Conservation (phyloP, 2,113 vertebrate genomes). For the Lampris incognitus region DNA sequence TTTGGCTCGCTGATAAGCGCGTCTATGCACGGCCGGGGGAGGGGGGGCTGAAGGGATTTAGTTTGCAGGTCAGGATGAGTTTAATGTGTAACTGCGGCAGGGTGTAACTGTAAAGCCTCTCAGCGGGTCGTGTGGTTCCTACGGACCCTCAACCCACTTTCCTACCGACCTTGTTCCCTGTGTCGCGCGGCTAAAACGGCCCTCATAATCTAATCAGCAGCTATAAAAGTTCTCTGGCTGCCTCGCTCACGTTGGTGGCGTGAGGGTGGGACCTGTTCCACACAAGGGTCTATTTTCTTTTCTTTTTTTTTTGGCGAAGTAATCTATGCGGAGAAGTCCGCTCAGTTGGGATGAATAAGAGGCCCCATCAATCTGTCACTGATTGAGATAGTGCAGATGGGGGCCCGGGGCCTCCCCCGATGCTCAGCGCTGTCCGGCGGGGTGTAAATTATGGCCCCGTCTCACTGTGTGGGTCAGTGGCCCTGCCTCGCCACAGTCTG, state of each 20-base stretch:
- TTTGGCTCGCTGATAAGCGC: slow-evolving; percentile 17
- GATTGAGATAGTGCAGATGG: slow-evolving; percentile 86
- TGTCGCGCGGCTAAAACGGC: slow-evolving; percentile 16
- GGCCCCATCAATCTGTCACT: slow-evolving; percentile 85
- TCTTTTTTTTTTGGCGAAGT: slow-evolving; percentile 63
- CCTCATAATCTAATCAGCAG: slow-evolving; percentile 48
- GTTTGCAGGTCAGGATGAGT: slow-evolving; percentile 14
- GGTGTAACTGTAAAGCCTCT: neutral
- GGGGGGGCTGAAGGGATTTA: slow-evolving; percentile 3
- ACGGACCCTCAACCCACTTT: too few species aligned
- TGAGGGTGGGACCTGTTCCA: slow-evolving; percentile 59
- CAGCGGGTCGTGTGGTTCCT: too few species aligned
- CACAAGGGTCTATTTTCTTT: too few species aligned
- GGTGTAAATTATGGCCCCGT: slow-evolving; percentile 88
- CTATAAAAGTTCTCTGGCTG: slow-evolving; percentile 59
- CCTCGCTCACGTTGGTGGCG: slow-evolving; percentile 44
- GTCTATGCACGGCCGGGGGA: neutral
- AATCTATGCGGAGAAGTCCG: slow-evolving; percentile 63
- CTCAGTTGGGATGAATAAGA: slow-evolving; percentile 81
- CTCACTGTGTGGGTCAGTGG: slow-evolving; percentile 95
- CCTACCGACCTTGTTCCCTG: slow-evolving; percentile 19
- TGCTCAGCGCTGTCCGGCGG: slow-evolving; percentile 85
- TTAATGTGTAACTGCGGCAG: slow-evolving; percentile 7
- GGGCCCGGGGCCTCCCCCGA: slow-evolving; percentile 80
- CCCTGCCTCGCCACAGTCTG: slow-evolving; percentile 89